Conservation (phyloP, 2,113 vertebrate species). For the Lampris megalopsis region DNA sequence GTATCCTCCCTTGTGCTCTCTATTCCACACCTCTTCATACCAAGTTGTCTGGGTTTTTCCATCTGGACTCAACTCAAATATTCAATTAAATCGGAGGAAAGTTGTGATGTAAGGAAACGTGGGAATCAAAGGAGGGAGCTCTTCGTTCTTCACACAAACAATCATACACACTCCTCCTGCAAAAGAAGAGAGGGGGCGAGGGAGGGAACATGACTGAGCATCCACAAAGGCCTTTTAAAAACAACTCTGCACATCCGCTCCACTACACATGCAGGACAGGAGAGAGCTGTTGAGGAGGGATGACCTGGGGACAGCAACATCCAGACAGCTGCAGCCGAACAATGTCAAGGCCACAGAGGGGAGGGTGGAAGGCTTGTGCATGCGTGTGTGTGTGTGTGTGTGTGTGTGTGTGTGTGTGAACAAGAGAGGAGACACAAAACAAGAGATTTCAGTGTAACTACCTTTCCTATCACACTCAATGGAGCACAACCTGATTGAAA, state of each 20-base stretch:
- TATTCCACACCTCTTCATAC: slow-evolving; percentile 16
- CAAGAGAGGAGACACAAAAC: not conserved
- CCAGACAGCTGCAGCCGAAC: slow-evolving; percentile 39
- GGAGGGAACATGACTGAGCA: slow-evolving; percentile 7
- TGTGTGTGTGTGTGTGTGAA: not conserved
- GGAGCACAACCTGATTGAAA: not conserved
- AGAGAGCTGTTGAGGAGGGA: slow-evolving; percentile 21
- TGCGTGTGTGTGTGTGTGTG: slow-evolving; percentile 1
- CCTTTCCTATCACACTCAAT: not conserved
- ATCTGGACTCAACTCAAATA: slow-evolving; percentile 40
- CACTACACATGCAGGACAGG: slow-evolving; percentile 7
- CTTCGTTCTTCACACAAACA: too few species aligned
- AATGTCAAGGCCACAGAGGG: slow-evolving; percentile 7
- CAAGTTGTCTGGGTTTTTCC: slow-evolving; percentile 63
- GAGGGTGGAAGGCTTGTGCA: not conserved
- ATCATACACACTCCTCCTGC: not conserved
- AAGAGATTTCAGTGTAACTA: not conserved
- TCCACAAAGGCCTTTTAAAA: slow-evolving; percentile 28
- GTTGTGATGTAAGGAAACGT: slow-evolving; percentile 3
- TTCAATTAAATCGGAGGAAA: not conserved
- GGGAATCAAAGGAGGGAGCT: not conserved
- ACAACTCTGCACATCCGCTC: slow-evolving; percentile 37
- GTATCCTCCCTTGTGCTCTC: slow-evolving; percentile 47
- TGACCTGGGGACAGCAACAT: slow-evolving; percentile 4
- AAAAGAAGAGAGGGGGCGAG: not conserved